Conservation (phyloP, 2,888 invertebrate genomes). For the Brachyptera putata region DNA sequence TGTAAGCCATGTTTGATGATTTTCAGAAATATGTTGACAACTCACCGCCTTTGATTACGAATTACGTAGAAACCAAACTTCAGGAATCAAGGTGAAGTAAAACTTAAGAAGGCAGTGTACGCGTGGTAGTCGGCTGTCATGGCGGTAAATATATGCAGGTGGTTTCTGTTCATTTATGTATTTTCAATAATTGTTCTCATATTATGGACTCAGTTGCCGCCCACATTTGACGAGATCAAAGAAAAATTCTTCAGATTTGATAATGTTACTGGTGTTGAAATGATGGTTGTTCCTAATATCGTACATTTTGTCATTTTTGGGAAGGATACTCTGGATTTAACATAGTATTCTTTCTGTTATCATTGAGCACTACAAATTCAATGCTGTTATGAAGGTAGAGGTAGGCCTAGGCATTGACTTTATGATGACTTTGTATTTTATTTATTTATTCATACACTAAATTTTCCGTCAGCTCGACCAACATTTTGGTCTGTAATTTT, state of each 20-base stretch:
- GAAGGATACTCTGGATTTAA: slow-evolving; percentile 38
- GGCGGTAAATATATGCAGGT: background rate
- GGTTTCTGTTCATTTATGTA: background rate
- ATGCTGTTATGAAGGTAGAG: slow-evolving; percentile 40
- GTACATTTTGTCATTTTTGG: slow-evolving; percentile 43
- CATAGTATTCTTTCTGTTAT: slow-evolving; percentile 39
- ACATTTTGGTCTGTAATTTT: no score
- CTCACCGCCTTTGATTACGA: no score
- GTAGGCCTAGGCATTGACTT: no score
- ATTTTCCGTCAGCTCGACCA: no score
- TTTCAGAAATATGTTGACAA: no score
- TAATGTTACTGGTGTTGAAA: slow-evolving; percentile 37
- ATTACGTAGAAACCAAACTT: no score
- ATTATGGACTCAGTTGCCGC: background rate
- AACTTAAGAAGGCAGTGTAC: no score
- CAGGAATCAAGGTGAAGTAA: no score
- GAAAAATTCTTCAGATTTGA: slow-evolving; percentile 30
- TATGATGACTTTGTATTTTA: no score
- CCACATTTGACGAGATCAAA: background rate
- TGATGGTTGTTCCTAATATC: slow-evolving; percentile 41
- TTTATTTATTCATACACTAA: no score
- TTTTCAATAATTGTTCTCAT: slow-evolving; percentile 3
- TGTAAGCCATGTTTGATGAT: slow-evolving; percentile 64
- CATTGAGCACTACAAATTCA: no score
- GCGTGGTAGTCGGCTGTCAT: slow-evolving; percentile 2